Conservation (phyloP, 2,113 vertebrate species). For the Oceanodroma tethys region DNA sequence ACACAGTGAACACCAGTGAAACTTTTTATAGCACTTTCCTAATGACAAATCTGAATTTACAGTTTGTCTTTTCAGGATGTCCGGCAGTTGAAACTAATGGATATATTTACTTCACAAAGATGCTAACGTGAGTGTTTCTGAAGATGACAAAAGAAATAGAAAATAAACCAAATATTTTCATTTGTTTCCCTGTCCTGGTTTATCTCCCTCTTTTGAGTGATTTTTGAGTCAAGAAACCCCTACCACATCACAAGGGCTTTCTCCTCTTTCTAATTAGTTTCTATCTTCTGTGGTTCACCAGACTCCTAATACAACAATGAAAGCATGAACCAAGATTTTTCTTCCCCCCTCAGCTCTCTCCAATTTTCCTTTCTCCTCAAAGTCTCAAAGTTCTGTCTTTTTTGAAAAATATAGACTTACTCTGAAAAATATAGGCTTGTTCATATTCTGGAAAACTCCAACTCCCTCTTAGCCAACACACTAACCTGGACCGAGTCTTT, state of each 20-base stretch:
- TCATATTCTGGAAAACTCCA: neutral
- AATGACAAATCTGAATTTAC: neutral
- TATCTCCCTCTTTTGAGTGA: neutral
- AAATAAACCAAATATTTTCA: neutral
- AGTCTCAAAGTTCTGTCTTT: neutral
- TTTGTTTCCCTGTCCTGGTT: neutral
- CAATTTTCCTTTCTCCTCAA: neutral
- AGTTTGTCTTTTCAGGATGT: neutral
- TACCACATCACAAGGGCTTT: neutral
- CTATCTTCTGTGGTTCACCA: neutral
- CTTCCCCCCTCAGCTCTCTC: neutral
- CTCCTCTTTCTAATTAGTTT: neutral
- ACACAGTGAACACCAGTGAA: neutral
- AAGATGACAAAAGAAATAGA: neutral
- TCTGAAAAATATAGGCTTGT: no score
- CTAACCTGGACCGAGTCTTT: neutral
- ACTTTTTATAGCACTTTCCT: neutral
- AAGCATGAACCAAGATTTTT: neutral
- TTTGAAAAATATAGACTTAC: neutral
- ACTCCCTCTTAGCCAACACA: neutral
- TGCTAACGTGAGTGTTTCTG: neutral
- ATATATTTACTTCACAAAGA: neutral
- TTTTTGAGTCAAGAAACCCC: neutral
- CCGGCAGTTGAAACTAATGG: neutral
- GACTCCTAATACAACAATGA: neutral